Percentiles rank a stretch among this genome's conserved stretches.
These are phyloP conservation scores for Campylorhamphus procurvoides DNA, from an alignment of 2,113 vertebrate species.

Conservation along the genomic window DNA sequence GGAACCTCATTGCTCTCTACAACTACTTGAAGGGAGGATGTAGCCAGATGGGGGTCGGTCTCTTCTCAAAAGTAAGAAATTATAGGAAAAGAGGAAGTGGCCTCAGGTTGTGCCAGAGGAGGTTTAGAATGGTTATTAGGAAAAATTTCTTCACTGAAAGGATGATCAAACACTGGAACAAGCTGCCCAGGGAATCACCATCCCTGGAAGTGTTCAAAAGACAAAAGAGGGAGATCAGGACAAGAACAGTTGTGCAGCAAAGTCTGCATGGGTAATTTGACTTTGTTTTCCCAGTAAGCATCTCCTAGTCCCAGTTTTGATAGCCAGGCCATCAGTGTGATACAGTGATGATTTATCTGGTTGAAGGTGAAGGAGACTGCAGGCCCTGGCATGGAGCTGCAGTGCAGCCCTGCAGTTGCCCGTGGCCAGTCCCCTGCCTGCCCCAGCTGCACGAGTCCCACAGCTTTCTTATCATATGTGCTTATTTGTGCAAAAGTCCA, in stretches of 20 bases:
- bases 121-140: neutral
- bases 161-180: neutral
- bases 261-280: neutral
- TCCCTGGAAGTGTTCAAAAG: neutral
- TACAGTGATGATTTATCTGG: neutral
- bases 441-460: fast-evolving
- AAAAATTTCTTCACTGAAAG: neutral
- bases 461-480: fast-evolving
- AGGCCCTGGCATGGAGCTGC: neutral
- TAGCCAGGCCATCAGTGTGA: neutral
- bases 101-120: neutral
- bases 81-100: neutral
- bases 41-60: neutral
- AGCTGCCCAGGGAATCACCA: neutral
- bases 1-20: neutral
- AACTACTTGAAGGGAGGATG: neutral
- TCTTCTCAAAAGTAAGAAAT: neutral
- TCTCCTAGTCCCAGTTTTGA: neutral
- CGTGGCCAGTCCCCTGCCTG: neutral
- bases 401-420: neutral
- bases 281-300: neutral
- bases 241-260: neutral
- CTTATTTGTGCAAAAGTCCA: neutral
- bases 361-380: neutral
- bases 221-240: neutral